Evolutionary conservation across 2,888 invertebrate species (phyloP).

Genomic region (Caenorhabditis sp.): DNA sequence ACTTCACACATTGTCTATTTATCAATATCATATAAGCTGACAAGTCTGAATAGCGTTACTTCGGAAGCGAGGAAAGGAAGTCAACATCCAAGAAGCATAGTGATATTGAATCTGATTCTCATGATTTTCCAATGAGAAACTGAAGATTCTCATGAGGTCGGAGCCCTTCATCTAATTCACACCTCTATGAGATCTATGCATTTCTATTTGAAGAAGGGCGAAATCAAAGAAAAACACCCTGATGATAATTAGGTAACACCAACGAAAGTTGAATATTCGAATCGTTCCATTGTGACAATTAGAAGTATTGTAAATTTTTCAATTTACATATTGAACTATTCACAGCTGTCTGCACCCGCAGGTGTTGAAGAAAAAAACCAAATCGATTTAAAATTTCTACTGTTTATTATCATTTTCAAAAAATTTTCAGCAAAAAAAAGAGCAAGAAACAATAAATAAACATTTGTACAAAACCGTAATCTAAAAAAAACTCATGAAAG

Average conservation of each 20-base stretch:
- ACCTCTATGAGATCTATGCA: background rate
- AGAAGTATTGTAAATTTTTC: no score
- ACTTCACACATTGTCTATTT: no score
- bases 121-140: no score
- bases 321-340: no score
- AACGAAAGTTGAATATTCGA: background rate
- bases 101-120: no score
- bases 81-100: no score
- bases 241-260: background rate
- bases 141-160: background rate
- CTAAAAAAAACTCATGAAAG: background rate
- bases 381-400: background rate
- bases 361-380: background rate
- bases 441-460: background rate
- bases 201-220: background rate
- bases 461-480: constrained; percentile 2
- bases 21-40: no score
- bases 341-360: background rate
- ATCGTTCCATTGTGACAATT: background rate
- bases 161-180: background rate
- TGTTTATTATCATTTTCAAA: background rate
- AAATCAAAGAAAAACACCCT: background rate
- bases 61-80: no score
- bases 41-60: no score
- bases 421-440: background rate